Percentiles rank a stretch among this genome's conserved stretches.
Conservation (phyloP, 1,140 invertebrate genomes). For the Drosophila dunni region DNA sequence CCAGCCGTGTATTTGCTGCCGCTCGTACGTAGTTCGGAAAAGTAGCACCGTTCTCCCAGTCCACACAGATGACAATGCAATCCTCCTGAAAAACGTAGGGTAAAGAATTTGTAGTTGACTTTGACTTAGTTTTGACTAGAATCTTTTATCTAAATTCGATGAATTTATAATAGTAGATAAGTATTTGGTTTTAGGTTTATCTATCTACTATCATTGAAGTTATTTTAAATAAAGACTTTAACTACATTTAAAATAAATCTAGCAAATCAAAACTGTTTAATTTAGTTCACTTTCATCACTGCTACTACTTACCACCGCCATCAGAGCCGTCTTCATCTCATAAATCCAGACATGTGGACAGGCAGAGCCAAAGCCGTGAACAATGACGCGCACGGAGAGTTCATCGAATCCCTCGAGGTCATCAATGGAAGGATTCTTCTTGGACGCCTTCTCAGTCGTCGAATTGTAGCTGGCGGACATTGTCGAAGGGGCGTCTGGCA, state of each 20-base stretch:
- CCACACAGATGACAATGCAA: constrained; percentile 95
- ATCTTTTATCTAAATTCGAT: no score
- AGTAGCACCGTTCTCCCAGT: constrained; percentile 96
- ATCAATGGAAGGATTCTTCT: constrained; percentile 64
- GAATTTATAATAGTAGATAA: no score
- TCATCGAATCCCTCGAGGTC: constrained; percentile 81
- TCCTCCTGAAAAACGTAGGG: constrained; percentile 88
- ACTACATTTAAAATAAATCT: no score
- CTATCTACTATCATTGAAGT: no score
- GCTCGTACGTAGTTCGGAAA: constrained; percentile 97
- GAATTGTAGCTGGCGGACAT: neutral
- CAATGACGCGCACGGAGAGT: constrained; percentile 93
- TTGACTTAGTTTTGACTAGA: no score
- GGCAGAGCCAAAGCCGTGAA: constrained; percentile 97
- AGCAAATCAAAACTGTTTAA: no score
- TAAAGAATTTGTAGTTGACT: neutral
- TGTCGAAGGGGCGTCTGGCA: neutral
- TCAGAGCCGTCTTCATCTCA: constrained; percentile 95
- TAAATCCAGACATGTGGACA: constrained; percentile 96
- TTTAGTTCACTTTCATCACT: no score
- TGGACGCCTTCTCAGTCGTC: constrained; percentile 49
- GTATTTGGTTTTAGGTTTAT: no score
- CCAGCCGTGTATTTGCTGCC: constrained; percentile 95
- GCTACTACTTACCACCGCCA: constrained; percentile 89
- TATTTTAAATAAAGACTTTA: no score